Conservation (phyloP, 2,797 vertebrate species). For the Dallia pectoralis region DNA sequence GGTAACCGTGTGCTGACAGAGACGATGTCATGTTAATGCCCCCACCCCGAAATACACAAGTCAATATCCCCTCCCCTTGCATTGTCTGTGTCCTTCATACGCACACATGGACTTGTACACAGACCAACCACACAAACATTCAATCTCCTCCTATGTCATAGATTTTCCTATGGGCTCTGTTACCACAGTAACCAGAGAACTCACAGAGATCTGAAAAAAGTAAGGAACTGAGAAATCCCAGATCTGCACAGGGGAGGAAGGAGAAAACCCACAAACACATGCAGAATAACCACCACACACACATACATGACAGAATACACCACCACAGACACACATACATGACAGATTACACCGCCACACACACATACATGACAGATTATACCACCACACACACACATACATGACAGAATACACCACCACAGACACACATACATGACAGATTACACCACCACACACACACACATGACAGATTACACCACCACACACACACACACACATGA, state of each 20-base stretch:
- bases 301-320: conserved; percentile 10
- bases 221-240: conserved; percentile 1
- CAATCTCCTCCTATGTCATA: conserved; percentile 15
- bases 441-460: background rate
- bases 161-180: conserved; percentile 16
- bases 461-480: background rate
- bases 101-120: background rate
- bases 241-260: background rate
- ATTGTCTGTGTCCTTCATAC: background rate
- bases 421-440: conserved; percentile 20
- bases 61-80: background rate
- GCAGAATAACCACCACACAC: background rate
- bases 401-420: conserved; percentile 22
- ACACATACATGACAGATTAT: too few relatives aligned
- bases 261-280: conserved; percentile 18
- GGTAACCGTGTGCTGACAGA: conserved; percentile 2
- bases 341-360: too few relatives aligned
- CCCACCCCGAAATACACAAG: background rate
- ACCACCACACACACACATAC: too few relatives aligned
- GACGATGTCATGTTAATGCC: conserved; percentile 6
- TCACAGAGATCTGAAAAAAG: background rate
- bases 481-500: conserved; percentile 24
- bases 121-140: background rate
- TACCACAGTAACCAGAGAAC: conserved; percentile 30
- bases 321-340: too few relatives aligned